These are phyloP conservation scores for Tenualosa ilisha DNA, from an alignment of 2,797 vertebrate genomes.

Conservation along the genomic window DNA sequence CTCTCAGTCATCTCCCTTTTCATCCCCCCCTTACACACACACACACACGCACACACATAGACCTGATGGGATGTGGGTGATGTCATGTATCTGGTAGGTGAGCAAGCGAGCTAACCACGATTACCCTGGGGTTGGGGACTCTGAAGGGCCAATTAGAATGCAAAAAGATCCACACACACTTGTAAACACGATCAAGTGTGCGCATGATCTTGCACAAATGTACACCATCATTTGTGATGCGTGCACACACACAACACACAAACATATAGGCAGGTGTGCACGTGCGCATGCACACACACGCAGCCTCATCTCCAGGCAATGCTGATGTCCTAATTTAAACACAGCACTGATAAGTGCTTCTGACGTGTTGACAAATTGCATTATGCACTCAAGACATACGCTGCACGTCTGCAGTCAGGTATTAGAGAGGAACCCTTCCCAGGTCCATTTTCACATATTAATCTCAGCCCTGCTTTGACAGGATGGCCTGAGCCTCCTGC, in stretches of 20 bases:
- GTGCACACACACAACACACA: constrained; percentile 15
- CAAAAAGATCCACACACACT: constrained; percentile 37
- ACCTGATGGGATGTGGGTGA: not conserved
- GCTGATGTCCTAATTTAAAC: constrained; percentile 22
- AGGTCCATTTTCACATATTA: constrained; percentile 22
- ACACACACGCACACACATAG: constrained; percentile 24
- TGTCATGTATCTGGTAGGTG: not conserved
- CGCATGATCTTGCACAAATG: constrained; percentile 36
- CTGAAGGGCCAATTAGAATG: constrained; percentile 20
- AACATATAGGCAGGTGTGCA: not conserved
- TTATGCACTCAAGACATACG: constrained; percentile 41
- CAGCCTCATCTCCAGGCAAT: not conserved
- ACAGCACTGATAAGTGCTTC: constrained; percentile 29
- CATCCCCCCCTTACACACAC: not conserved
- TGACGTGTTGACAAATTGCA: constrained; percentile 51
- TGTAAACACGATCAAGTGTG: not conserved
- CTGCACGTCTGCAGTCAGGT: constrained; percentile 41
- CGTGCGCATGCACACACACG: not conserved
- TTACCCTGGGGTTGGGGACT: constrained; percentile 56
- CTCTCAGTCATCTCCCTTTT: constrained; percentile 58
- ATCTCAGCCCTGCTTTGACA: not conserved
- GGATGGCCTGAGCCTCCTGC: not conserved
- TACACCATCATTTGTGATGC: constrained; percentile 34
- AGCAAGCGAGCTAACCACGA: not conserved
- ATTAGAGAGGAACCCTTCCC: constrained; percentile 37